Evolutionary conservation across 2,888 invertebrate genomes (phyloP).

Genomic region (Latheticus oryzae): DNA sequence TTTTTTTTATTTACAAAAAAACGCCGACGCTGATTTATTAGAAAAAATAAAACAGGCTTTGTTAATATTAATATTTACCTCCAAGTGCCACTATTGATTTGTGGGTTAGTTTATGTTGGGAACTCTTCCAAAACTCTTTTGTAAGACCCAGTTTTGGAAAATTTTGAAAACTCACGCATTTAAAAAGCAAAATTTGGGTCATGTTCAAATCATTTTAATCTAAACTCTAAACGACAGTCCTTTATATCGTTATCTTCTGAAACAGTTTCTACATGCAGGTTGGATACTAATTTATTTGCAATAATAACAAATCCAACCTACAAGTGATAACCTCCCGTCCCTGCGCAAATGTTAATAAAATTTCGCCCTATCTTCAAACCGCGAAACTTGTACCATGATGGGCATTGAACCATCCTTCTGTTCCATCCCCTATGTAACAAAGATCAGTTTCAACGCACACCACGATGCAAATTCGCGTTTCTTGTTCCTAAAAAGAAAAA

Average conservation of each 20-base stretch:
- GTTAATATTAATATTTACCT: slow-evolving; percentile 26
- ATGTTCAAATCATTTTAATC: too few species aligned
- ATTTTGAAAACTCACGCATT: too few species aligned
- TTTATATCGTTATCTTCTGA: too few species aligned
- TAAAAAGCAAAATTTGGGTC: too few species aligned
- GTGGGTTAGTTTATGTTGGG: slow-evolving; percentile 12
- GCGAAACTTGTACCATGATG: slow-evolving; percentile 22
- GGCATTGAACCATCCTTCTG: slow-evolving; percentile 16
- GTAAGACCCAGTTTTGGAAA: too few species aligned
- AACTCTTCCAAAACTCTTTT: too few species aligned
- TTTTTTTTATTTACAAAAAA: slow-evolving; percentile 29
- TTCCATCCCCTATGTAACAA: slow-evolving; percentile 7
- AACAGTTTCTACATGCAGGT: too few species aligned
- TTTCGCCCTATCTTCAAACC: background rate
- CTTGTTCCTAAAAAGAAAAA: slow-evolving; percentile 5
- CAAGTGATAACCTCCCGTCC: too few species aligned
- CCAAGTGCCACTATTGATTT: slow-evolving; percentile 15
- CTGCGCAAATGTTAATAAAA: too few species aligned
- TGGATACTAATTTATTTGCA: background rate
- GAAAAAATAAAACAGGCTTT: slow-evolving; percentile 25
- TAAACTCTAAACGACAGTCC: too few species aligned
- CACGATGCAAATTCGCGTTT: slow-evolving; percentile 8
- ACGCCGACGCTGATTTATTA: slow-evolving; percentile 7
- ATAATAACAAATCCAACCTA: slow-evolving; percentile 3
- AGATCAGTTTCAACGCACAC: slow-evolving; percentile 20